Conservation (phyloP, 1,140 invertebrate genomes). For the Ceratina australensis region DNA sequence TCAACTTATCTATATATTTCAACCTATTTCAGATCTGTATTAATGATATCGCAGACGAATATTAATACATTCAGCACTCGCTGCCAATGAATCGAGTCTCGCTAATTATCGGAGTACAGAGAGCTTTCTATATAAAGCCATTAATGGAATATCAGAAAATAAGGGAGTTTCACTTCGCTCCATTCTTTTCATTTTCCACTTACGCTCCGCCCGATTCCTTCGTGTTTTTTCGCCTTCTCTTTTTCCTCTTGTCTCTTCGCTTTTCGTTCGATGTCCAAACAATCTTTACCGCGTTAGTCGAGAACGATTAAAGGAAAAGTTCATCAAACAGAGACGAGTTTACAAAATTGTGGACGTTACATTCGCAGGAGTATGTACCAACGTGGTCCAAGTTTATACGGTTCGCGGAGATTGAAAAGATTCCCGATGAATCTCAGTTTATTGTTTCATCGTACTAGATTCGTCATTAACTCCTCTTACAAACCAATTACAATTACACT, state of each 20-base stretch:
- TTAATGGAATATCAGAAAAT: conserved; percentile 30
- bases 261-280: not conserved
- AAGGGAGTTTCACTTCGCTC: not conserved
- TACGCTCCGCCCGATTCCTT: conserved; percentile 4
- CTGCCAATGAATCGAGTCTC: conserved; percentile 20
- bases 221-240: not conserved
- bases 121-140: not conserved
- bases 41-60: not conserved
- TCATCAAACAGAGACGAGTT: conserved; percentile 16
- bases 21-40: not conserved
- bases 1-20: not conserved
- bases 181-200: not conserved
- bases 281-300: conserved; percentile 7
- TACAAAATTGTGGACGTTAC: conserved; percentile 18
- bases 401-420: conserved; percentile 7
- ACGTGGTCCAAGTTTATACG: conserved; percentile 7
- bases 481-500: conserved; percentile 21
- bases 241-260: not conserved
- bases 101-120: conserved; percentile 24
- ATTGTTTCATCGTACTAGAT: conserved; percentile 8
- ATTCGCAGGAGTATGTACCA: conserved; percentile 15
- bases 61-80: conserved; percentile 20
- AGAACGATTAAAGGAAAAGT: not conserved
- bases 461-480: conserved; percentile 37
- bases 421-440: conserved; percentile 17